Evolutionary conservation across 2,797 vertebrate species (phyloP).

Genomic region (Spondyliosoma cantharus): DNA sequence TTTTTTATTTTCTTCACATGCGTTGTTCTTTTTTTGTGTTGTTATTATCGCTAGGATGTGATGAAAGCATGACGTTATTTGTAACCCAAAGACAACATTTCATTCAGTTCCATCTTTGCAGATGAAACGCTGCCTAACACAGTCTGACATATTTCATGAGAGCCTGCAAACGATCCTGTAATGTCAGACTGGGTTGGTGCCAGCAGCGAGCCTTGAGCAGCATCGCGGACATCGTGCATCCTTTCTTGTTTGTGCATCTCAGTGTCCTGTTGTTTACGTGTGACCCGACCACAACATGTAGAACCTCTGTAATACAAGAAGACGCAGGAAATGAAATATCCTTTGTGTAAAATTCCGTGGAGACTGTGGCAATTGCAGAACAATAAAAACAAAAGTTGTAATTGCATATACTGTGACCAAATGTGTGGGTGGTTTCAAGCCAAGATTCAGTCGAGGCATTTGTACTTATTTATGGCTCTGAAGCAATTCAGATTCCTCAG

Average conservation of each 20-base stretch:
- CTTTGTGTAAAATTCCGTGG: not conserved
- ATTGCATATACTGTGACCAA: slow-evolving; percentile 24
- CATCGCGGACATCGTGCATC: slow-evolving; percentile 13
- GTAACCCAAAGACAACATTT: slow-evolving; percentile 18
- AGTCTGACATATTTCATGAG: slow-evolving; percentile 21
- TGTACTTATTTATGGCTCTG: not conserved
- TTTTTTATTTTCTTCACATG: not conserved
- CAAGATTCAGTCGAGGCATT: not conserved
- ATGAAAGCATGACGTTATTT: slow-evolving; percentile 16
- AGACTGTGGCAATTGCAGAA: slow-evolving; percentile 1
- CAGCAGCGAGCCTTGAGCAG: slow-evolving; percentile 16
- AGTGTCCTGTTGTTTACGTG: slow-evolving; percentile 19
- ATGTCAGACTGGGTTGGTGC: not conserved
- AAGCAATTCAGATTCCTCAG: not conserved
- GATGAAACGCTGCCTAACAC: slow-evolving; percentile 27
- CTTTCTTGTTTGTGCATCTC: slow-evolving; percentile 19
- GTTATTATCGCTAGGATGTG: slow-evolving; percentile 11
- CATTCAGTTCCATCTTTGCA: slow-evolving; percentile 19
- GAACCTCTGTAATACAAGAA: not conserved
- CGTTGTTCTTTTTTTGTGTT: slow-evolving; percentile 2
- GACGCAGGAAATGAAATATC: not conserved
- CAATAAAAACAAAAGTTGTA: slow-evolving; percentile 10
- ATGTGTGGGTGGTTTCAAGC: slow-evolving; percentile 20
- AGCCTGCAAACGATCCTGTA: slow-evolving; percentile 21
- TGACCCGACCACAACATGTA: slow-evolving; percentile 7